These are phyloP conservation scores for Acanthisitta chloris DNA, from an alignment of 2,113 vertebrate genomes.

Conservation along the genomic window DNA sequence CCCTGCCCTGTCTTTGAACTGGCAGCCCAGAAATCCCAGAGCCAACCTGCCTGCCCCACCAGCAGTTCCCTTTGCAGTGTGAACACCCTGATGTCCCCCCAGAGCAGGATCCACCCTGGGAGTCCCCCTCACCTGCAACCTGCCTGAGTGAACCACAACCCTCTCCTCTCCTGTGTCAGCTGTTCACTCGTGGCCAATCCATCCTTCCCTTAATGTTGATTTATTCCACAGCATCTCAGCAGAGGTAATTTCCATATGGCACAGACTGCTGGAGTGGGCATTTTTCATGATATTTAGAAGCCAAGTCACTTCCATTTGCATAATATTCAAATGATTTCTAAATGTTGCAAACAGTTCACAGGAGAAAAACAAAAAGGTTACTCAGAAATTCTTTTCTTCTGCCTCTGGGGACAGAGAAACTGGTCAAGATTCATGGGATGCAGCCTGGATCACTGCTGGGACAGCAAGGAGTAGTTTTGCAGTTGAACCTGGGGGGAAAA, in stretches of 20 bases:
- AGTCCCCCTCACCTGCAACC: accelerated
- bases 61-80: neutral
- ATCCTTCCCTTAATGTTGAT: constrained; percentile 15
- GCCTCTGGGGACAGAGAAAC: neutral
- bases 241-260: constrained; percentile 41
- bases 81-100: accelerated
- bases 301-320: constrained; percentile 34
- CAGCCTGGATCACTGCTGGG: neutral
- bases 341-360: constrained; percentile 20
- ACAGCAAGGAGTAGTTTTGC: neutral
- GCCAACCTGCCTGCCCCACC: neutral
- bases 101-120: accelerated
- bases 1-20: neutral
- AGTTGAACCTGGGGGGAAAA: neutral
- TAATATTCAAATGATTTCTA: constrained; percentile 42
- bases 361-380: neutral
- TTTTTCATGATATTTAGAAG: constrained; percentile 44
- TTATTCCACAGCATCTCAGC: constrained; percentile 16
- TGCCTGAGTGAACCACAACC: neutral
- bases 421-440: neutral
- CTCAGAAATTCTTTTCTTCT: constrained; percentile 6
- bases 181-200: neutral
- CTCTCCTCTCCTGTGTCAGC: neutral
- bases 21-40: neutral
- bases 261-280: constrained; percentile 25